Base-by-base conservation (phyloP, 2,113 vertebrate genomes). In the Callionymus lyra region DNA sequence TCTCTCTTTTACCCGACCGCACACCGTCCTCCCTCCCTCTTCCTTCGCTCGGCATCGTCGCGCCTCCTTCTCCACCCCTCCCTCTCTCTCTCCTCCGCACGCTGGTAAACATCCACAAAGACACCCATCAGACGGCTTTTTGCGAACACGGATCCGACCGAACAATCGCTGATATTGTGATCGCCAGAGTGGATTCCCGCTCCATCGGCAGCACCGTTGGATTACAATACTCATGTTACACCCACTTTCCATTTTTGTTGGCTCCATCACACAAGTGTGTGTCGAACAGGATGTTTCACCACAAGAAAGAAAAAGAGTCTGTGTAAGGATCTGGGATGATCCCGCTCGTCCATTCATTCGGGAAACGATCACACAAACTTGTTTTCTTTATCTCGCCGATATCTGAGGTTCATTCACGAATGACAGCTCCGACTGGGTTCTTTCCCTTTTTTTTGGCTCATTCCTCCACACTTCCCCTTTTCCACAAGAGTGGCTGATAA, bases 401-500 rank as follows among this genome's bases (percentile, higher is more conserved):
- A 73, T 74, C 66, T 74, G 59, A n/a, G 39, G 33, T 65, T 74
- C 46, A 66, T 65, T 77, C 65, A 68, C 41, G 63, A 21, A 50
- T 55, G 69, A 35, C 53, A 56, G 21, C 34, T 50, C 48, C 59
- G 41, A 16, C 13, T 2, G 15, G 12, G 18, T 19, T 39, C 18
- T 36, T 16, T 21, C n/a, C 52, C 8, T 17, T 35, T 38, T n/a
- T 13, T 10, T 4, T 32, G 12, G 10, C 35, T 16, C 31, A 15
- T 14, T 12, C 3, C 18, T 19, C 38, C 14, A 17, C n/a, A 12
- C 27, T 31, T 17, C 38, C 18, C 14, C 36, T 19, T 18, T 31
- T 45, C 21, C 4, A 27, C 8, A 27, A 27, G 21, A 27, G 8
- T 27, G 21, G 21, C 21, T 27, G 21, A 27, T 27, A 8, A 27